Conservation (phyloP, 2,797 vertebrate genomes). For the Petrocephalus schoutedeni region DNA sequence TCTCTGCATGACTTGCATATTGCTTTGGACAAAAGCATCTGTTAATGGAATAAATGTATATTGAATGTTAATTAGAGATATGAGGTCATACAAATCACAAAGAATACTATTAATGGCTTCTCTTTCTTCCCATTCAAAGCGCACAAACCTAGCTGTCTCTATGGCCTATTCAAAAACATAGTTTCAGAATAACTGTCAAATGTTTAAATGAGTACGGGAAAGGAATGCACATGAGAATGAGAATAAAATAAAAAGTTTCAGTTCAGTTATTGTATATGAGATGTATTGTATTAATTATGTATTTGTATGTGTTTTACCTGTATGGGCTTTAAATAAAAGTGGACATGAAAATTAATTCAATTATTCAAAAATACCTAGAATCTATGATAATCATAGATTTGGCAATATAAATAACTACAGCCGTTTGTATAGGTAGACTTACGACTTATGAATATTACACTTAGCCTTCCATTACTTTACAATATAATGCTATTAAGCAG, state of each 20-base stretch:
- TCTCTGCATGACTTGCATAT: not conserved
- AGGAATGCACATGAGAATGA: not conserved
- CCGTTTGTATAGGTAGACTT: not conserved
- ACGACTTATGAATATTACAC: not conserved
- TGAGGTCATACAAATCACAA: not conserved
- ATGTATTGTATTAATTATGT: not conserved
- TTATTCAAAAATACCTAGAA: not conserved
- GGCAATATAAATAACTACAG: not conserved
- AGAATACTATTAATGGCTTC: not conserved
- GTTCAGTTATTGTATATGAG: not conserved
- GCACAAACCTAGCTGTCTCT: not conserved
- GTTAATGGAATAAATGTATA: not conserved
- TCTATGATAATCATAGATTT: not conserved
- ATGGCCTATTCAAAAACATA: not conserved
- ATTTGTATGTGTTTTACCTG: not conserved
- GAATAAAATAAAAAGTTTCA: not conserved
- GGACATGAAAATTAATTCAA: not conserved
- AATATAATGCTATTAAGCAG: not conserved
- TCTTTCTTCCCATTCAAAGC: not conserved
- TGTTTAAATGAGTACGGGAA: not conserved
- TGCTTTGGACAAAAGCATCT: not conserved
- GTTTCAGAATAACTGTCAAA: not conserved
- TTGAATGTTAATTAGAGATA: not conserved
- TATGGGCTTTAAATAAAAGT: not conserved
- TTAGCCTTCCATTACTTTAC: not conserved